Conservation (phyloP, 2,797 vertebrate species). For the Choloepus didactylus region DNA sequence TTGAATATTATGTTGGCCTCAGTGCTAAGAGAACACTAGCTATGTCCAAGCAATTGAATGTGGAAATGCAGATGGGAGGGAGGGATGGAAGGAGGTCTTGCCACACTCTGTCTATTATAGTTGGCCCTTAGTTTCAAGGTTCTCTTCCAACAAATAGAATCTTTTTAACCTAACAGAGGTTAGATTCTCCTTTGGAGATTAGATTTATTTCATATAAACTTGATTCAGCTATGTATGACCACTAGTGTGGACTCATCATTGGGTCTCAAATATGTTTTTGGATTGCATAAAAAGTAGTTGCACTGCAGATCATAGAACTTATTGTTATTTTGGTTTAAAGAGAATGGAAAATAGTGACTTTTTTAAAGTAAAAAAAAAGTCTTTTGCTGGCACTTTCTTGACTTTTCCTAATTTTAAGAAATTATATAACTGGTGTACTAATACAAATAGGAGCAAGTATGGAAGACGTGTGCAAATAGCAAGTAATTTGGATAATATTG, state of each 20-base stretch:
- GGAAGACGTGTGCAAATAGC: neutral
- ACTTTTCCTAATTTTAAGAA: conserved; percentile 1
- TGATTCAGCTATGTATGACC: neutral
- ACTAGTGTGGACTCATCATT: neutral
- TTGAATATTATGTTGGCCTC: neutral
- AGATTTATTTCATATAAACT: neutral
- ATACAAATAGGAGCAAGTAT: no score
- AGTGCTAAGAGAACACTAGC: neutral
- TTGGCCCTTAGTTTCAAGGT: neutral
- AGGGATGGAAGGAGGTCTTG: neutral
- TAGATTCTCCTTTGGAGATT: neutral
- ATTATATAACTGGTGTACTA: no score
- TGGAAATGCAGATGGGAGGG: neutral
- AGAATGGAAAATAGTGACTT: neutral
- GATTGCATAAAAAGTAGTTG: neutral
- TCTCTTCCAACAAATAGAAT: neutral
- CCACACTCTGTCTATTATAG: neutral
- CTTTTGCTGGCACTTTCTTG: conserved; percentile 14
- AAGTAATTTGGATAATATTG: neutral
- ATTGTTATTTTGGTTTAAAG: neutral
- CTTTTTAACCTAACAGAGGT: neutral
- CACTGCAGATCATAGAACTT: neutral
- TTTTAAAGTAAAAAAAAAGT: neutral
- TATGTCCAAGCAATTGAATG: neutral
- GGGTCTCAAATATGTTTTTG: neutral